Conservation (phyloP, 2,888 invertebrate genomes). For the Caradrina clavipalpis region DNA sequence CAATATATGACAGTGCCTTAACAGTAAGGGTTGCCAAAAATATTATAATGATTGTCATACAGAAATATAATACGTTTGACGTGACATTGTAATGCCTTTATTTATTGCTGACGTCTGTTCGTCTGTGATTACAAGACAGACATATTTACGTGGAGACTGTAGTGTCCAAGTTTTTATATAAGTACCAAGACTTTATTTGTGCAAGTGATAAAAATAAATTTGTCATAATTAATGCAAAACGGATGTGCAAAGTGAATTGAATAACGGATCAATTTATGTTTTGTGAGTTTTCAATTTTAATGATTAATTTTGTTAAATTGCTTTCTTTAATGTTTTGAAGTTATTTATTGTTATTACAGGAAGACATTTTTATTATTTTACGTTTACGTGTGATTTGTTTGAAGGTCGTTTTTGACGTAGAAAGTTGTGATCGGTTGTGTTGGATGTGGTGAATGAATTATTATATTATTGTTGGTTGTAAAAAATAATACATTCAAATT, state of each 20-base stretch:
- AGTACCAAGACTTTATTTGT: constrained; percentile 7
- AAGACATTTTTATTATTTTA: not conserved
- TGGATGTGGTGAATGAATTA: not conserved
- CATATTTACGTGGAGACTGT: constrained; percentile 5
- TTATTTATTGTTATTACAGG: constrained; percentile 25
- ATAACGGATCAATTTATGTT: not conserved
- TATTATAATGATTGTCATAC: constrained; percentile 42
- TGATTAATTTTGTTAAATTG: not conserved
- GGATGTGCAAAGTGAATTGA: constrained; percentile 14
- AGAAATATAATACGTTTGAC: constrained; percentile 41
- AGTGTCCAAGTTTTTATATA: constrained; percentile 14
- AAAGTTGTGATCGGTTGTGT: not conserved
- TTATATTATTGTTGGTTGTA: not conserved
- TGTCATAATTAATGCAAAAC: not conserved
- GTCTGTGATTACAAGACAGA: constrained; percentile 11
- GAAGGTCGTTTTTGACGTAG: constrained; percentile 24
- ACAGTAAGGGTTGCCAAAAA: constrained; percentile 57
- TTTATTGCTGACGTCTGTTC: constrained; percentile 44
- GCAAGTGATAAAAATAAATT: not conserved
- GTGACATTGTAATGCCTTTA: constrained; percentile 53
- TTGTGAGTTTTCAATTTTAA: constrained; percentile 3
- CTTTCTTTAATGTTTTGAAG: constrained; percentile 33
- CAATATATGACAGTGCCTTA: constrained; percentile 24
- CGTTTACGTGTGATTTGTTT: not conserved
- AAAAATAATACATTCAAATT: not conserved